Conservation (phyloP, 2,888 invertebrate genomes). For the Hydriomena furcata region DNA sequence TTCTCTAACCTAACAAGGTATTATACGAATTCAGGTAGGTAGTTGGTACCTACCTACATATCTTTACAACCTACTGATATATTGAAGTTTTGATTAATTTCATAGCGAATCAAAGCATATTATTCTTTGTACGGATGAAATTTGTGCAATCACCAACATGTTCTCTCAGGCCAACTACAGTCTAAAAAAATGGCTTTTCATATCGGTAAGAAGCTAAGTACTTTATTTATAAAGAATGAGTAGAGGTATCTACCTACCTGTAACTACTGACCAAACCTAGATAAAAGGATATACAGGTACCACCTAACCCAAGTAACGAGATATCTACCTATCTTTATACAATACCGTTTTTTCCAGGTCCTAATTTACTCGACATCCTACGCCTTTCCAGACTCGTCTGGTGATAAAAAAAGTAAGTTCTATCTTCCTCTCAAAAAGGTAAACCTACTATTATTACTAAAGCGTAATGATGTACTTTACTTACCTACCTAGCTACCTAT, state of each 20-base stretch:
- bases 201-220: conserved; percentile 43
- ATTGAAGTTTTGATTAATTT: conserved; percentile 57
- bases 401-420: conserved; percentile 49
- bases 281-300: too few relatives aligned
- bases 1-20: too few relatives aligned
- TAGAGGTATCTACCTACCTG: too few relatives aligned
- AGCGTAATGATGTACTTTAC: too few relatives aligned
- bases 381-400: conserved; percentile 40
- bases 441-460: too few relatives aligned
- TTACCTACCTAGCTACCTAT: too few relatives aligned
- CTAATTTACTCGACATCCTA: conserved; percentile 13
- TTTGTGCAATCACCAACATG: conserved; percentile 47
- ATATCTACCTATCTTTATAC: too few relatives aligned
- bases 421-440: too few relatives aligned
- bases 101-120: conserved; percentile 49
- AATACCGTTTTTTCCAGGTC: conserved; percentile 27
- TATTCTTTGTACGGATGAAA: conserved; percentile 28
- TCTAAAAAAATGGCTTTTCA: conserved; percentile 44
- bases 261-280: too few relatives aligned
- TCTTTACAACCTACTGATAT: conserved; percentile 27
- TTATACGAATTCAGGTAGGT: background rate
- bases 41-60: background rate
- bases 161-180: conserved; percentile 40
- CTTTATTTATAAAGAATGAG: too few relatives aligned
- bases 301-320: too few relatives aligned